These are phyloP conservation scores for Toxonevra muliebris DNA, from an alignment of 2,888 invertebrate species.

Conservation along the genomic window DNA sequence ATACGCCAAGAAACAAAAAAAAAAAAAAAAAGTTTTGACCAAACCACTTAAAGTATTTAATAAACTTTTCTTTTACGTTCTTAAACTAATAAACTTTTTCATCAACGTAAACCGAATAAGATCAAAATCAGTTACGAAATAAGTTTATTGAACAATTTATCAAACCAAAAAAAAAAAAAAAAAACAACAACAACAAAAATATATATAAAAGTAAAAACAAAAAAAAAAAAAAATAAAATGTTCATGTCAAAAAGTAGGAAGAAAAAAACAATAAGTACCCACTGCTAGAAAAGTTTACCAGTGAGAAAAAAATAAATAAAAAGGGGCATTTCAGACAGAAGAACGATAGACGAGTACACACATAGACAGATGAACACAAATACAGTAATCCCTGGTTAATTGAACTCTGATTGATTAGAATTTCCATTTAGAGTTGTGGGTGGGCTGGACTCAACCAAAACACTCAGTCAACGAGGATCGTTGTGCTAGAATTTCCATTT, in stretches of 20 bases:
- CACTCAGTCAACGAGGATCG: no score
- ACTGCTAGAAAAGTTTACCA: not conserved
- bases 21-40: not conserved
- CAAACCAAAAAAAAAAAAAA: constrained; percentile 19
- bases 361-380: no score
- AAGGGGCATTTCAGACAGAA: not conserved
- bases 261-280: not conserved
- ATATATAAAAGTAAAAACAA: not conserved
- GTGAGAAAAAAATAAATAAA: not conserved
- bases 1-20: no score
- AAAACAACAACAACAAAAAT: not conserved
- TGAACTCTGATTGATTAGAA: no score
- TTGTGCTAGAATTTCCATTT: no score
- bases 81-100: not conserved
- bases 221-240: not conserved
- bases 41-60: constrained; percentile 7
- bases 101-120: constrained; percentile 9
- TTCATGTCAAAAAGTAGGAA: not conserved
- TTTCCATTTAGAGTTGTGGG: no score
- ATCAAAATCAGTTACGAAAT: constrained; percentile 31
- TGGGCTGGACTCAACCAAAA: no score
- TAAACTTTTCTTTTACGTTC: not conserved
- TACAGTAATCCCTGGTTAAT: no score
- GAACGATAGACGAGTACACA: not conserved
- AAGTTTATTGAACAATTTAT: constrained; percentile 34